Evolutionary conservation across 2,113 vertebrate genomes (phyloP).

Genomic region (rabbit (Oryctolagus cuniculus)): mOryCun1.1 NC_091447.1:24956501-24957000

Average conservation of each 20-base stretch:
- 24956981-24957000: conserved; percentile 85
- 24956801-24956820: conserved; percentile 93
- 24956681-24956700: conserved; percentile 77
- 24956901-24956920: conserved; percentile 80
- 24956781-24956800: conserved; percentile 88
- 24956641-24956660: conserved; percentile 69
- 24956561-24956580: conserved; percentile 97
- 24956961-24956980: conserved; percentile 75
- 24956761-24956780: conserved; percentile 88
- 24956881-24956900: conserved; percentile 90
- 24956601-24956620: conserved; percentile 81
- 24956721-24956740: conserved; percentile 86
- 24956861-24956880: conserved; percentile 91
- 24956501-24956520: conserved; percentile 93
- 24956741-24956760: conserved; percentile 86
- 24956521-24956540: conserved; percentile 98
- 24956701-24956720: conserved; percentile 59
- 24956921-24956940: conserved; percentile 76
- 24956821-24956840: conserved; percentile 88
- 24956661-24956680: conserved; percentile 84
- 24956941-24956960: conserved; percentile 75
- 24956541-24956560: conserved; percentile 95
- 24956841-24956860: conserved; percentile 89
- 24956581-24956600: conserved; percentile 96
- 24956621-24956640: conserved; percentile 71